Evolutionary conservation across 2,113 vertebrate genomes (phyloP).

Genomic region (Podarcis cretensis): DNA sequence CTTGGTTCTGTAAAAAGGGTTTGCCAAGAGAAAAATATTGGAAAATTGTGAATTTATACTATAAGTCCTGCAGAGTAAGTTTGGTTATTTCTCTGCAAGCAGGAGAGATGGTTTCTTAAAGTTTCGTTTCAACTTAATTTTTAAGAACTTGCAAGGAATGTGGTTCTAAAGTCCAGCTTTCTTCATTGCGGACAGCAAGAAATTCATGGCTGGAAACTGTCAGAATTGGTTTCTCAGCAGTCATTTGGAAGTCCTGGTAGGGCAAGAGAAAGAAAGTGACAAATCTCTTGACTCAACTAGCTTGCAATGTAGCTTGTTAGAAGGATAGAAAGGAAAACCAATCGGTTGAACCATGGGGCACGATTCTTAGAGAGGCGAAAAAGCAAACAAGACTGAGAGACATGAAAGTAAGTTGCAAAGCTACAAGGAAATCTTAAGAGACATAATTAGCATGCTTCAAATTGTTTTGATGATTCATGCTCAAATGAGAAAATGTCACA

Average conservation of each 20-base stretch:
- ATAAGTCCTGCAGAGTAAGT: background rate
- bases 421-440: constrained; percentile 10
- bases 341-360: background rate
- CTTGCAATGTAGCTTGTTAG: background rate
- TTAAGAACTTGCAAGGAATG: constrained; percentile 11
- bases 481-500: constrained; percentile 8
- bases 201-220: background rate
- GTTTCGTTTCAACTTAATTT: background rate
- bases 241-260: constrained; percentile 10
- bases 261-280: fast-evolving
- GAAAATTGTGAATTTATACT: background rate
- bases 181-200: background rate
- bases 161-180: background rate
- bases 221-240: constrained; percentile 34
- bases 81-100: background rate
- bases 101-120: background rate
- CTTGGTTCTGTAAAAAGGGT: too few species aligned
- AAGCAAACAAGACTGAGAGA: background rate
- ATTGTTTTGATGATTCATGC: background rate
- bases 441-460: background rate
- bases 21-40: background rate
- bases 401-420: background rate
- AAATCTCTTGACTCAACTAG: background rate
- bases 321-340: background rate
- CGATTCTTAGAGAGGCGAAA: background rate